A percentile compares a stretch with the other conserved stretches of the same genome.
Evolutionary conservation across 1,140 invertebrate species (phyloP).

Genomic region (Calycopis cecrops): DNA sequence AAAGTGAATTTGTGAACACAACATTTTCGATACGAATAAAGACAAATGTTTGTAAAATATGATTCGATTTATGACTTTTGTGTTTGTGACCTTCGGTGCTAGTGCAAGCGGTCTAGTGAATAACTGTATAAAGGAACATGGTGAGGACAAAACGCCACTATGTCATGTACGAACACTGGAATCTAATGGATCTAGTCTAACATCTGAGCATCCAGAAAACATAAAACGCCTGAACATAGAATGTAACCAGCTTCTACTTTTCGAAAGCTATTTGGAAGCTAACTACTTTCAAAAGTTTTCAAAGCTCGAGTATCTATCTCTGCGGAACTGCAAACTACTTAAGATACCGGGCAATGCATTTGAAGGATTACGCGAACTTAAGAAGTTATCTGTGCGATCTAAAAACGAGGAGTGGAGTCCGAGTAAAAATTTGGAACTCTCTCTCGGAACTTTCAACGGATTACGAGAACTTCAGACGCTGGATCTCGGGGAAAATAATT

Average conservation of each 20-base stretch:
- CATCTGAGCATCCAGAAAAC: conserved; percentile 74
- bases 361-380: conserved; percentile 83
- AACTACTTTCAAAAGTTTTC: conserved; percentile 85
- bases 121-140: conserved; percentile 43
- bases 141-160: conserved; percentile 73
- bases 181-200: conserved; percentile 79
- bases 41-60: conserved; percentile 69
- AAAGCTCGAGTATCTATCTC: conserved; percentile 82
- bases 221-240: conserved; percentile 82
- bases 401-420: conserved; percentile 86
- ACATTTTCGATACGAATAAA: conserved; percentile 32
- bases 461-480: conserved; percentile 85
- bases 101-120: conserved; percentile 50
- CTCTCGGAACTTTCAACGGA: conserved; percentile 80
- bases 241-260: conserved; percentile 86
- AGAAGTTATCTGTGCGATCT: conserved; percentile 84
- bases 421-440: conserved; percentile 81
- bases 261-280: conserved; percentile 85
- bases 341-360: conserved; percentile 86
- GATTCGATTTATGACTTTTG: conserved; percentile 67
- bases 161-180: conserved; percentile 83
- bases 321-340: conserved; percentile 88
- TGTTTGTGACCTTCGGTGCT: conserved; percentile 66
- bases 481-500: conserved; percentile 87
- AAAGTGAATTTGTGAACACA: conserved; percentile 34